Evolutionary conservation across 1,140 invertebrate genomes (phyloP).

Genomic region (Cyclargus thomasi): DNA sequence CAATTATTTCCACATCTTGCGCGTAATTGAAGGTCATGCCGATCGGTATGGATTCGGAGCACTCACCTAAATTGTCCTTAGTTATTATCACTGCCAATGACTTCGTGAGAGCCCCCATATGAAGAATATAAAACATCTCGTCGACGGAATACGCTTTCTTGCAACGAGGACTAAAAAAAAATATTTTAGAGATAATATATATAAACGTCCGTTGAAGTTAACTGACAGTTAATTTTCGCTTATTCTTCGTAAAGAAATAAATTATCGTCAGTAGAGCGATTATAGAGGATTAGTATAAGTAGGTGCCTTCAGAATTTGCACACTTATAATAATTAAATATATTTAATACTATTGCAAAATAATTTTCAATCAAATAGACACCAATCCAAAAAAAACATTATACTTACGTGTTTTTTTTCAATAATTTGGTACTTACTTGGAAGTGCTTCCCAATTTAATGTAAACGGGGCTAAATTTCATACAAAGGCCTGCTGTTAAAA

Average conservation of each 20-base stretch:
- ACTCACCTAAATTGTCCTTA: constrained; percentile 41
- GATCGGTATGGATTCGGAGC: constrained; percentile 37
- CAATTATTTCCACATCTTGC: constrained; percentile 39
- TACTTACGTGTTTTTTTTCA: too few species aligned
- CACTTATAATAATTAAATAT: too few species aligned
- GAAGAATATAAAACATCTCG: constrained; percentile 38
- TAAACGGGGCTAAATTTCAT: constrained; percentile 44
- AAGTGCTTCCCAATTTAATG: constrained; percentile 43
- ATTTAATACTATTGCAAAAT: too few species aligned
- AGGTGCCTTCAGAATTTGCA: too few species aligned
- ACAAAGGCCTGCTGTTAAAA: constrained; percentile 51
- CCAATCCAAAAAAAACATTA: too few species aligned
- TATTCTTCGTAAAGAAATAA: too few species aligned
- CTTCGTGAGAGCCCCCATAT: constrained; percentile 41
- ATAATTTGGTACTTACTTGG: constrained; percentile 54
- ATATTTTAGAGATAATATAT: neutral
- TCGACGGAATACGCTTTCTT: constrained; percentile 54
- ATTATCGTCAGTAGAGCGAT: too few species aligned
- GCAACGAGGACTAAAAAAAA: constrained; percentile 47
- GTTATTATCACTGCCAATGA: constrained; percentile 47
- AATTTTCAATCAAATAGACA: too few species aligned
- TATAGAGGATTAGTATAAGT: too few species aligned
- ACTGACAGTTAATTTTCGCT: too few species aligned
- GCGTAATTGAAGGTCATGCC: constrained; percentile 28
- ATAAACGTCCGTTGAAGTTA: too few species aligned